Evolutionary conservation across 2,888 invertebrate species (phyloP).

Genomic region (Zaprionus obscuricornis): DNA sequence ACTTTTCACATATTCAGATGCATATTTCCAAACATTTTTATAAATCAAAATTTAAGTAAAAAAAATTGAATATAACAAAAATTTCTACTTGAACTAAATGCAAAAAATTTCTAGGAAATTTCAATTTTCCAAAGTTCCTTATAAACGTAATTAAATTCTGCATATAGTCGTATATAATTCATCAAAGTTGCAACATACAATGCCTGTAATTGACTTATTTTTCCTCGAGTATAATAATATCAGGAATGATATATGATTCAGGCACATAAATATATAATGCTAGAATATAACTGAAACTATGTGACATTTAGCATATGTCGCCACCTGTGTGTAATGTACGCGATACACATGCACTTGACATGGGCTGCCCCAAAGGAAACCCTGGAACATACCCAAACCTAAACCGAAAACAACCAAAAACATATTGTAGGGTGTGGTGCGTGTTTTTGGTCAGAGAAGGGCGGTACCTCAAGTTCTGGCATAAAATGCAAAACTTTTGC

Average conservation of each 20-base stretch:
- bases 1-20: no score
- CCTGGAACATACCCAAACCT: background rate
- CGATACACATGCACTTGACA: constrained; percentile 66
- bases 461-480: constrained; percentile 39
- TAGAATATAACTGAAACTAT: constrained; percentile 52
- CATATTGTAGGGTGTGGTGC: background rate
- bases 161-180: no score
- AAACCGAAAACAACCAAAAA: constrained; percentile 2
- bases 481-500: constrained; percentile 71
- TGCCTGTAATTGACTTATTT: constrained; percentile 12
- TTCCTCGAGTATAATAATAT: background rate
- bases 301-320: constrained; percentile 73
- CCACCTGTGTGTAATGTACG: constrained; percentile 73
- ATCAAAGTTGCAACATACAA: background rate
- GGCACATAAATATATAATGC: constrained; percentile 10
- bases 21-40: no score
- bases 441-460: constrained; percentile 6
- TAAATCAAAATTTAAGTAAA: no score
- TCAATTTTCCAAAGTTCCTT: no score
- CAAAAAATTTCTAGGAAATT: no score
- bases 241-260: constrained; percentile 39
- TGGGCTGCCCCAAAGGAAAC: constrained; percentile 28
- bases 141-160: no score
- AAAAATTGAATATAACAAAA: no score
- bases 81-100: no score